Evolutionary conservation across 2,113 vertebrate species (phyloP).

Genomic region (Platichthys stellatus): DNA sequence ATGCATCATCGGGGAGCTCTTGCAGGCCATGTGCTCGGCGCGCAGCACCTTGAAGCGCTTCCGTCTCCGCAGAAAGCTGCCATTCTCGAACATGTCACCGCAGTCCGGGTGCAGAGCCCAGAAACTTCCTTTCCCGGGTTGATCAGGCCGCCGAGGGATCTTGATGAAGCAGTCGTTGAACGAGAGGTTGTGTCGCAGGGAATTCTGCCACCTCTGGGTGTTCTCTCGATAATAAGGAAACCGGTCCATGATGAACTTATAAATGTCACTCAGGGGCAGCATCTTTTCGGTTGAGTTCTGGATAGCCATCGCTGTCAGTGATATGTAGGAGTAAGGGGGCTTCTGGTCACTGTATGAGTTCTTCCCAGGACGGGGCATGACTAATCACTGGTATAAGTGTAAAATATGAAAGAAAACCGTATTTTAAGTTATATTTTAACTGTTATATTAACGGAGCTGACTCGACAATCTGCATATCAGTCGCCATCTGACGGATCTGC

Average conservation of each 20-base stretch:
- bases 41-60: constrained; percentile 93
- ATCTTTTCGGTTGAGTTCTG: constrained; percentile 95
- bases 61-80: constrained; percentile 90
- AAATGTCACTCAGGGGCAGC: constrained; percentile 94
- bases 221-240: constrained; percentile 96
- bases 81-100: constrained; percentile 96
- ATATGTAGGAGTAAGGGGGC: constrained; percentile 97
- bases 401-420: constrained; percentile 7
- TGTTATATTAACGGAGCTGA: constrained; percentile 7
- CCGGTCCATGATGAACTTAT: constrained; percentile 96
- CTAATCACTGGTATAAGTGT: constrained; percentile 18
- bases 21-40: constrained; percentile 85
- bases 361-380: constrained; percentile 94
- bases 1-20: constrained; percentile 87
- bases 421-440: constrained; percentile 7
- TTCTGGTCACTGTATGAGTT: constrained; percentile 98
- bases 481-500: constrained; percentile 60
- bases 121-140: constrained; percentile 94
- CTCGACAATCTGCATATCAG: constrained; percentile 30
- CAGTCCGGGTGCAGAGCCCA: constrained; percentile 95
- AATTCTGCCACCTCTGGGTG: constrained; percentile 95
- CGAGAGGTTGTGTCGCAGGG: constrained; percentile 92
- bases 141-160: constrained; percentile 91
- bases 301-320: constrained; percentile 97
- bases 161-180: constrained; percentile 97